Conservation (phyloP, 1,140 invertebrate species). For the Apolygus lucorum region DNA sequence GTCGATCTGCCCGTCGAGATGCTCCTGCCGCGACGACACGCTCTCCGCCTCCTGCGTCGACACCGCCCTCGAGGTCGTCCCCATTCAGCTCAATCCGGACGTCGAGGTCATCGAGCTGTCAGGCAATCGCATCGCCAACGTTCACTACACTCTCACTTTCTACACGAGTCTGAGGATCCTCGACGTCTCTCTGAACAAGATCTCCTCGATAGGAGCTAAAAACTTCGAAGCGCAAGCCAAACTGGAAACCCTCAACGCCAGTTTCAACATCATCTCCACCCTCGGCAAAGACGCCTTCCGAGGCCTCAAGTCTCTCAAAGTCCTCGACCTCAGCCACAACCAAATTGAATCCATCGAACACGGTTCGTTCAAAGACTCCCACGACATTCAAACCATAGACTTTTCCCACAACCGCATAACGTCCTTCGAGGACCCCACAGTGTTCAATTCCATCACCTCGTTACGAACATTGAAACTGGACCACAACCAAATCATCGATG, state of each 20-base stretch:
- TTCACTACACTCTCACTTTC: conserved; percentile 63
- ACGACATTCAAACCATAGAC: conserved; percentile 58
- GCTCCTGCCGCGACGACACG: conserved; percentile 68
- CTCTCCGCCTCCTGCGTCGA: conserved; percentile 62
- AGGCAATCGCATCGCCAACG: conserved; percentile 58
- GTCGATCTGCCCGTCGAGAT: conserved; percentile 68
- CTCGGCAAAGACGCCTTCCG: conserved; percentile 65
- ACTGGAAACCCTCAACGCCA: conserved; percentile 62
- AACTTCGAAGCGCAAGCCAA: conserved; percentile 68
- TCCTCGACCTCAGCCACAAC: conserved; percentile 67
- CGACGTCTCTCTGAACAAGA: conserved; percentile 70
- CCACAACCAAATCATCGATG: conserved; percentile 66
- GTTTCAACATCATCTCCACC: conserved; percentile 58
- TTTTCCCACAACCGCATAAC: conserved; percentile 66
- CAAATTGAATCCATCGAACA: conserved; percentile 60
- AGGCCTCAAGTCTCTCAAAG: conserved; percentile 56
- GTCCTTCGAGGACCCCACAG: conserved; percentile 55
- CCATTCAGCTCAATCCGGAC: conserved; percentile 79
- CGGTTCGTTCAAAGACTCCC: conserved; percentile 60
- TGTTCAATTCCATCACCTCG: conserved; percentile 59
- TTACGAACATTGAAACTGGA: conserved; percentile 59
- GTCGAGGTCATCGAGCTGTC: conserved; percentile 65
- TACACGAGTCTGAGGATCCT: conserved; percentile 68
- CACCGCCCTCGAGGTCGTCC: conserved; percentile 68
- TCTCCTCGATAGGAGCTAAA: conserved; percentile 61